Conservation (phyloP, 2,113 vertebrate genomes). For the Pygathrix nemaeus region DNA sequence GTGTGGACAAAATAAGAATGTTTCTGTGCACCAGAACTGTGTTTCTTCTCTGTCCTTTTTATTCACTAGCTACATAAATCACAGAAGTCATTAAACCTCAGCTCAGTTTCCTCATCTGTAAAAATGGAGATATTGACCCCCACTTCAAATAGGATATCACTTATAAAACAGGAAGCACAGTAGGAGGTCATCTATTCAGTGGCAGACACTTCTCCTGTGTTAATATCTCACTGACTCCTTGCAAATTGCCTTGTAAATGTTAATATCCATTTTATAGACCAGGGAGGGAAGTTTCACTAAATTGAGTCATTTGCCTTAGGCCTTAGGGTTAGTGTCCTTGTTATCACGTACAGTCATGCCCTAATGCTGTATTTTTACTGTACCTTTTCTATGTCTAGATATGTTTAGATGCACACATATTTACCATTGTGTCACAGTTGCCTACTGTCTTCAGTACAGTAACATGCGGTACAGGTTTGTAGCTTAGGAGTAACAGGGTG, state of each 20-base stretch:
- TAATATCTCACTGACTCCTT: rapidly evolving
- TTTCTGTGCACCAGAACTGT: neutral
- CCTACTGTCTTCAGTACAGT: neutral
- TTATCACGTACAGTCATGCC: neutral
- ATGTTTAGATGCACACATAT: neutral
- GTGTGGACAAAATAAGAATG: rapidly evolving
- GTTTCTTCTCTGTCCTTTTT: rapidly evolving
- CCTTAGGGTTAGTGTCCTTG: neutral
- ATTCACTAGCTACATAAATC: neutral
- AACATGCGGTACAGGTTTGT: too few relatives aligned
- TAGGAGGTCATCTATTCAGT: rapidly evolving
- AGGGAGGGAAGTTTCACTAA: neutral
- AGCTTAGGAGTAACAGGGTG: neutral
- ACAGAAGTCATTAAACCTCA: too few relatives aligned
- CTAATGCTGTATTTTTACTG: neutral
- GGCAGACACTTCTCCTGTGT: rapidly evolving
- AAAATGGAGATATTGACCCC: rapidly evolving
- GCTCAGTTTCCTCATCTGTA: neutral
- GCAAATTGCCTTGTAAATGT: rapidly evolving
- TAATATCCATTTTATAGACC: neutral
- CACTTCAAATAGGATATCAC: neutral
- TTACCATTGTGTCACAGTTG: neutral
- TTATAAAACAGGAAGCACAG: rapidly evolving
- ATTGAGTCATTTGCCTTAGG: rapidly evolving
- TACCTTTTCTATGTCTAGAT: neutral